These are phyloP conservation scores for Aromia moschata DNA, from an alignment of 2,888 invertebrate species.

Conservation along the genomic window DNA sequence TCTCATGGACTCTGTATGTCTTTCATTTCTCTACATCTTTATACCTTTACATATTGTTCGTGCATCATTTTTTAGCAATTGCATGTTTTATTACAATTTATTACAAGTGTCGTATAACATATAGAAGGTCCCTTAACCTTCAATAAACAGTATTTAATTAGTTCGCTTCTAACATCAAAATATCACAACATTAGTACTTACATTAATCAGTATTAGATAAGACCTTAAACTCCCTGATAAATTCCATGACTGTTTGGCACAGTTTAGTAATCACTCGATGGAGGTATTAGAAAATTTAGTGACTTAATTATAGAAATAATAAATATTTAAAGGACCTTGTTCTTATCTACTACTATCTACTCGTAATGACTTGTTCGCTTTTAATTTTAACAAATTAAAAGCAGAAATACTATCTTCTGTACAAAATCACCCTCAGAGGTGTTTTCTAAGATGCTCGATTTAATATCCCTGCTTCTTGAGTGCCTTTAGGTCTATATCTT, in stretches of 20 bases:
- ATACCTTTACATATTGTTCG: no score
- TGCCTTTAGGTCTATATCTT: constrained; percentile 88
- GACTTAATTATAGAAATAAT: background rate
- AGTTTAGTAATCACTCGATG: background rate
- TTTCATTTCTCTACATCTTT: no score
- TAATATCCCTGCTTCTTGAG: constrained; percentile 83
- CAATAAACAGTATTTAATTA: no score
- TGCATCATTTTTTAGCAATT: no score
- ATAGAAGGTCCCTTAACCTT: no score
- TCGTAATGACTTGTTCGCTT: constrained; percentile 3
- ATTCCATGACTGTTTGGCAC: background rate
- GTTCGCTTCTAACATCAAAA: no score
- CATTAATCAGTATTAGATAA: no score
- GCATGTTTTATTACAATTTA: no score
- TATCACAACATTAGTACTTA: no score
- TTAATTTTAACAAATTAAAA: constrained; percentile 2
- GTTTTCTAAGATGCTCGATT: background rate
- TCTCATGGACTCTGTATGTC: no score
- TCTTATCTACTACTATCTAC: background rate
- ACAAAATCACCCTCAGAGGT: background rate
- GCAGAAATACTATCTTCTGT: constrained; percentile 3
- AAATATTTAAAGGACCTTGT: constrained; percentile 11
- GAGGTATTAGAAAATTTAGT: background rate
- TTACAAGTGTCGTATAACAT: no score
- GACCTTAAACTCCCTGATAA: no score